phyloP scores from a whole-genome alignment of 2,888 invertebrate genomes.

The Agriopis leucophaearia region DNA sequence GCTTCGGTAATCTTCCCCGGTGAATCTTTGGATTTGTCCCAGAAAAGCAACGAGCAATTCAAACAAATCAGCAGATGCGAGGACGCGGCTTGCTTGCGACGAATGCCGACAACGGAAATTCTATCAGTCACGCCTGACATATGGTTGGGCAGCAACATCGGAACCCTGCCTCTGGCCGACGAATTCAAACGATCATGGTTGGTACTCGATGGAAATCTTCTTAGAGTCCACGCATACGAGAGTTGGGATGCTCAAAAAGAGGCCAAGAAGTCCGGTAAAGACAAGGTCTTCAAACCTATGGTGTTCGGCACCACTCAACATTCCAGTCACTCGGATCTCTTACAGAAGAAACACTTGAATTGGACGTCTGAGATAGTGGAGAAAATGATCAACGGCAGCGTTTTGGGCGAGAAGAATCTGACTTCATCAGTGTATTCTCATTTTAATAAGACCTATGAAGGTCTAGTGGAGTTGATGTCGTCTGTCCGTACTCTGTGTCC shows the following conservation, averaged over 20 bases:
- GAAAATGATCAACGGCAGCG: constrained; percentile 87
- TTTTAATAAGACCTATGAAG: constrained; percentile 90
- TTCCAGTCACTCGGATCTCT: constrained; percentile 88
- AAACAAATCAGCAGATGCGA: constrained; percentile 85
- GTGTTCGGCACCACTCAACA: constrained; percentile 92
- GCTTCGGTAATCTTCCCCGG: constrained; percentile 91
- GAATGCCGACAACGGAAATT: constrained; percentile 84
- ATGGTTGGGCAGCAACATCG: constrained; percentile 88
- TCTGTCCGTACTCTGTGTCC: constrained; percentile 94
- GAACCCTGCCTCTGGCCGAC: constrained; percentile 88
- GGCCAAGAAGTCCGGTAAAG: constrained; percentile 73
- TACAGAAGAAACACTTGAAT: constrained; percentile 87
- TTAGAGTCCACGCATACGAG: constrained; percentile 89
- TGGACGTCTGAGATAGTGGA: constrained; percentile 90
- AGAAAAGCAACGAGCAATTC: constrained; percentile 87
- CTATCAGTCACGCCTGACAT: constrained; percentile 90
- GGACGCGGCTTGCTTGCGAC: constrained; percentile 86
- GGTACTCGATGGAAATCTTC: constrained; percentile 90
- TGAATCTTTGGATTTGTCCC: constrained; percentile 86
- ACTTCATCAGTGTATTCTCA: constrained; percentile 87
- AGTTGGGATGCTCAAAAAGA: constrained; percentile 85
- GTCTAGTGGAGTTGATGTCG: constrained; percentile 90
- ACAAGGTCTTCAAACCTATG: constrained; percentile 81
- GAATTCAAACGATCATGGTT: constrained; percentile 91
- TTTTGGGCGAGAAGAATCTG: constrained; percentile 88